phyloP scores from a whole-genome alignment of 2,113 vertebrate genomes.

The Buteo buteo region DNA sequence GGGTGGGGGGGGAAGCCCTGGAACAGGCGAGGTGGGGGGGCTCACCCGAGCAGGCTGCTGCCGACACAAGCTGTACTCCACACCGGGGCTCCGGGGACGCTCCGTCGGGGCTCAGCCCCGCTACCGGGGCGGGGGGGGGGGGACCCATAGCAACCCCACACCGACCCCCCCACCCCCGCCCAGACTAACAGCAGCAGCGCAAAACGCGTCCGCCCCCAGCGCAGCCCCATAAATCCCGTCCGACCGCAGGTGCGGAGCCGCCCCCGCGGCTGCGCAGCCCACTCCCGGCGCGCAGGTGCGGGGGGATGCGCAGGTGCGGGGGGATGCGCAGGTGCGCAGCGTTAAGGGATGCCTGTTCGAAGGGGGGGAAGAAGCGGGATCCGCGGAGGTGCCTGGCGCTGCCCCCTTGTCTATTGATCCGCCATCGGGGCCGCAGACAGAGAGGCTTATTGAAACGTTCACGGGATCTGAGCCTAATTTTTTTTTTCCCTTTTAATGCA shows the following conservation, averaged over 20 bases:
- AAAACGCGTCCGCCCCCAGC: rapidly evolving
- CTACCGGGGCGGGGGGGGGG: too few relatives aligned
- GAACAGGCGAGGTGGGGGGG: too few relatives aligned
- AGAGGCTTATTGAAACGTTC: background rate
- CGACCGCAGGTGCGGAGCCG: background rate
- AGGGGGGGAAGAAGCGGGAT: background rate
- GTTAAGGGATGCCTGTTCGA: too few relatives aligned
- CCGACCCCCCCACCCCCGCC: background rate
- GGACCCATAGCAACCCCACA: background rate
- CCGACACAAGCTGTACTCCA: too few relatives aligned
- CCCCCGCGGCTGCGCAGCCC: background rate
- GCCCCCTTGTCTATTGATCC: conserved; percentile 44
- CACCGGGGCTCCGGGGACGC: too few relatives aligned
- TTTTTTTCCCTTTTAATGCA: too few relatives aligned
- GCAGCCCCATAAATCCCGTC: background rate
- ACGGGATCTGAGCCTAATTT: too few relatives aligned
- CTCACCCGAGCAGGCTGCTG: too few relatives aligned
- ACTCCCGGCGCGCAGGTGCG: background rate
- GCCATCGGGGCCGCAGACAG: conserved; percentile 77
- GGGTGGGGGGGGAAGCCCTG: too few relatives aligned
- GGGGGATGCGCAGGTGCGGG: too few relatives aligned
- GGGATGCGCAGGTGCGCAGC: too few relatives aligned
- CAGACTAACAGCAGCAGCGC: background rate
- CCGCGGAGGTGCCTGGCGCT: conserved; percentile 47
- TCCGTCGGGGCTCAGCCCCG: too few relatives aligned